Percentiles rank a stretch among this genome's conserved stretches.
Conservation (phyloP, 2,888 invertebrate species). For the Drosophila meridionalis region DNA sequence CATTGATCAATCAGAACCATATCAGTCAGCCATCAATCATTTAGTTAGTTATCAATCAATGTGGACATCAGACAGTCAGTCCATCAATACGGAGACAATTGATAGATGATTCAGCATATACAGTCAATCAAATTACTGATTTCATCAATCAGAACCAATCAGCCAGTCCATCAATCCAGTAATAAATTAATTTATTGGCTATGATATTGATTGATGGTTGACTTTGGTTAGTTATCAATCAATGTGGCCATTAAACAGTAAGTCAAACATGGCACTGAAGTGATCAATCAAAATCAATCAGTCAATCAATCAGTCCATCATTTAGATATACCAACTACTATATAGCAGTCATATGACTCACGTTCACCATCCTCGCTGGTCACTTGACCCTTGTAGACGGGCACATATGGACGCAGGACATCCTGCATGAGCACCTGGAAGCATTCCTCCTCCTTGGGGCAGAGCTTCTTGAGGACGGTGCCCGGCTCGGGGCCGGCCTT, state of each 20-base stretch:
- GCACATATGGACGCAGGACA: slow-evolving; percentile 94
- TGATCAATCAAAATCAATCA: not conserved
- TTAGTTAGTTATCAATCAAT: not conserved
- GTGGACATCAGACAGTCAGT: not conserved
- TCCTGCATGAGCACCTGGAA: slow-evolving; percentile 94
- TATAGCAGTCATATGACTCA: slow-evolving; percentile 81
- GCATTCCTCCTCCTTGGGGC: slow-evolving; percentile 94
- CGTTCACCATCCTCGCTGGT: slow-evolving; percentile 92
- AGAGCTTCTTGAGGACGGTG: slow-evolving; percentile 96
- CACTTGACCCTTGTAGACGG: slow-evolving; percentile 95
- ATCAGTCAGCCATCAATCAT: not conserved
- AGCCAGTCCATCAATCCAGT: not conserved
- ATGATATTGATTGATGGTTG: too few relatives aligned
- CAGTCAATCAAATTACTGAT: not conserved
- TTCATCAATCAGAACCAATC: not conserved
- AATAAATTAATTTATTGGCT: not conserved
- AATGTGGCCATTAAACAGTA: not conserved
- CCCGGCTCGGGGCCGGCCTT: slow-evolving; percentile 97
- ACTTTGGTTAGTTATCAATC: too few relatives aligned
- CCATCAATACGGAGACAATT: not conserved
- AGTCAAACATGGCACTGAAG: too few relatives aligned
- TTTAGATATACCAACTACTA: too few relatives aligned
- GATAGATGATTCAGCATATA: too few relatives aligned
- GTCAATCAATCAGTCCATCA: not conserved
- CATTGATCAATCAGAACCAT: not conserved